Base-by-base conservation (phyloP, 2,888 invertebrate genomes). In the Sussaba pulchella region DNA sequence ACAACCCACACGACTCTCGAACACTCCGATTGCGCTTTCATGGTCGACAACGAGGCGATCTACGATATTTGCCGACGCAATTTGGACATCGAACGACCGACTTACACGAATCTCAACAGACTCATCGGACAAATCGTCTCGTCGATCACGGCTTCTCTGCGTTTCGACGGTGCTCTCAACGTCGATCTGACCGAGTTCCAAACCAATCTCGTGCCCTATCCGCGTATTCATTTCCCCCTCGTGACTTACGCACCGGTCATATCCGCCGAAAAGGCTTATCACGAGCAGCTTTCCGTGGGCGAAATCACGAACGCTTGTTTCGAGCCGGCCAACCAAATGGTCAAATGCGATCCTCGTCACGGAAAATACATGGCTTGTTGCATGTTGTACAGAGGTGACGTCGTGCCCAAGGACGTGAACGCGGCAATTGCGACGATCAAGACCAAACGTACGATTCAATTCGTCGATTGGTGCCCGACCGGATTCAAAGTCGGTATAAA, bases 291-390 rank as follows among this genome's bases (percentile, higher is more conserved):
- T 84, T 96, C 97, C 1, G 98, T 98, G 70, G 96, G 96, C 41
- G 98, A 98, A 92, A 98, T 98, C 92, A 99, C 98, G 91, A 97
- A 98, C 91, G 96, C 98, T 21, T 98, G 98, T 93, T 99, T 99
- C 94, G 98, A 98, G 93, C 98, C 98, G 39, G 97, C 97, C 89
- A 98, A 98, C 94, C 98, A 98, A 94, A 98, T 98, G 97, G 97
- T 97, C 45, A 97, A 97, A 92, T 98, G 98, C 92, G 98, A 98
- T 92, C 98, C 98, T 0, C 95, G 98, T 87, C 96, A 97, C 92
- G 97, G 97, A 87, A 97, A 97, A 91, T 98, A 98, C 95, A 96
- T 98, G 98, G 98, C 98, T 19, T 98, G 98, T 92, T 98, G 98
- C 93, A 97, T 98, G 96, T 93, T 98, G 93, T 98, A 98, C 94